These are phyloP conservation scores for Lacerta bilineata DNA, from an alignment of 2,797 vertebrate species.

Conservation along the genomic window DNA sequence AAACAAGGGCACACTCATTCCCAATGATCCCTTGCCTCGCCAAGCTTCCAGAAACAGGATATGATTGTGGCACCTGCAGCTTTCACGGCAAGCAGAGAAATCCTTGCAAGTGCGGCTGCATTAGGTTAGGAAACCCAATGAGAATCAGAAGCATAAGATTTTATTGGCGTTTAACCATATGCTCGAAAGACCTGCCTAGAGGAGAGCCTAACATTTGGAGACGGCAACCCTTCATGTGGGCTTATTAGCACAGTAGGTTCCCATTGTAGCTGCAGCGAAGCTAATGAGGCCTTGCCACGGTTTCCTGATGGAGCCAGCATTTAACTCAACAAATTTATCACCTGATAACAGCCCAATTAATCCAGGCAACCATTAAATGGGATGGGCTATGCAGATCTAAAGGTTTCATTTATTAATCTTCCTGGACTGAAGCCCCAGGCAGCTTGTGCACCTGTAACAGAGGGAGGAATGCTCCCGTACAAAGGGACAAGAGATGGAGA, in stretches of 20 bases:
- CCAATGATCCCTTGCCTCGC: background rate
- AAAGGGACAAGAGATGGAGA: background rate
- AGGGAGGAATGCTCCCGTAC: too few relatives aligned
- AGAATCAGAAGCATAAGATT: background rate
- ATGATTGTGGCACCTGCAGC: background rate
- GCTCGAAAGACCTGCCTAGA: constrained; percentile 17
- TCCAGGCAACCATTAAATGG: background rate
- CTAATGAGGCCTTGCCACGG: constrained; percentile 24
- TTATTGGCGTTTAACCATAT: background rate
- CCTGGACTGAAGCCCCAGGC: background rate
- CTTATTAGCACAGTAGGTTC: constrained; percentile 31
- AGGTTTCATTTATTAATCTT: background rate
- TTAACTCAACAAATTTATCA: constrained; percentile 27
- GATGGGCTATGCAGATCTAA: background rate
- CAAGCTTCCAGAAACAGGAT: background rate
- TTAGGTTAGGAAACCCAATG: background rate
- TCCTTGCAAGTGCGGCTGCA: background rate
- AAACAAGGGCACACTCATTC: background rate
- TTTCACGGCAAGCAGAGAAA: background rate
- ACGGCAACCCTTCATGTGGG: background rate
- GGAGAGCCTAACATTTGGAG: constrained; percentile 6
- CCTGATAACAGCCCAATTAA: constrained; percentile 18
- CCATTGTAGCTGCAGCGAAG: background rate
- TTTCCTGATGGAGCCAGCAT: constrained; percentile 2
- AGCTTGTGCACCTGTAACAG: background rate